These are phyloP conservation scores for Dufourea novaeangliae DNA, from an alignment of 1,140 invertebrate genomes.

Conservation along the genomic window DNA sequence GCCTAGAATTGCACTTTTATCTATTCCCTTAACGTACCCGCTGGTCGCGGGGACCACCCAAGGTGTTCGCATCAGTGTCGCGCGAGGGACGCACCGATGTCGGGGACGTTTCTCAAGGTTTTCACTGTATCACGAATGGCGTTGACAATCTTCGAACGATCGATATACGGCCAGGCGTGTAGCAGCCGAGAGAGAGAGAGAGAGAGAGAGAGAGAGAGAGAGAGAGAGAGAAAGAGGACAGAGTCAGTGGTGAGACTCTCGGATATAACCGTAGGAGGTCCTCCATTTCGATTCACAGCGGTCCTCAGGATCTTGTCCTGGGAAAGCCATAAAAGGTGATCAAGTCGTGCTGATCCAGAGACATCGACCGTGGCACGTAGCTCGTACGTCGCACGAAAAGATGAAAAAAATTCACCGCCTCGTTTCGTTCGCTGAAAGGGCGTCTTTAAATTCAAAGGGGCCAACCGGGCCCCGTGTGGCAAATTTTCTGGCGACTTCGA, in stretches of 20 bases:
- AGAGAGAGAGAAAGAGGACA: slow-evolving; percentile 5
- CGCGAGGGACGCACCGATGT: neutral
- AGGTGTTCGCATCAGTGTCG: slow-evolving; percentile 15
- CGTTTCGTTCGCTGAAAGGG: neutral
- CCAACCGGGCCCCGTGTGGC: neutral
- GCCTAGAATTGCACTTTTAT: slow-evolving; percentile 37
- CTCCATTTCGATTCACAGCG: slow-evolving; percentile 50
- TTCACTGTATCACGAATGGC: slow-evolving; percentile 48
- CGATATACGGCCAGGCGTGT: slow-evolving; percentile 36
- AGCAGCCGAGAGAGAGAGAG: neutral
- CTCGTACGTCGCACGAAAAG: slow-evolving; percentile 33
- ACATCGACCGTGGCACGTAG: slow-evolving; percentile 33
- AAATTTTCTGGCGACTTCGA: neutral
- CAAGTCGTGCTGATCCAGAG: slow-evolving; percentile 37
- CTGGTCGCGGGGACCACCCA: slow-evolving; percentile 42
- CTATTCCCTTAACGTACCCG: slow-evolving; percentile 18
- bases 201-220: slow-evolving; percentile 2
- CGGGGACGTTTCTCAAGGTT: slow-evolving; percentile 38
- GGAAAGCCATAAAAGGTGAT: slow-evolving; percentile 60
- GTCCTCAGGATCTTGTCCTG: slow-evolving; percentile 52
- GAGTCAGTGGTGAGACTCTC: slow-evolving; percentile 10
- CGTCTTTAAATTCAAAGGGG: neutral
- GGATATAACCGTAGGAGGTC: slow-evolving; percentile 49
- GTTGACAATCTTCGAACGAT: slow-evolving; percentile 54
- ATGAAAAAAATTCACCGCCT: slow-evolving; percentile 39